Conservation (phyloP, 1,140 invertebrate species). For the Nautilus pompilius region DNA sequence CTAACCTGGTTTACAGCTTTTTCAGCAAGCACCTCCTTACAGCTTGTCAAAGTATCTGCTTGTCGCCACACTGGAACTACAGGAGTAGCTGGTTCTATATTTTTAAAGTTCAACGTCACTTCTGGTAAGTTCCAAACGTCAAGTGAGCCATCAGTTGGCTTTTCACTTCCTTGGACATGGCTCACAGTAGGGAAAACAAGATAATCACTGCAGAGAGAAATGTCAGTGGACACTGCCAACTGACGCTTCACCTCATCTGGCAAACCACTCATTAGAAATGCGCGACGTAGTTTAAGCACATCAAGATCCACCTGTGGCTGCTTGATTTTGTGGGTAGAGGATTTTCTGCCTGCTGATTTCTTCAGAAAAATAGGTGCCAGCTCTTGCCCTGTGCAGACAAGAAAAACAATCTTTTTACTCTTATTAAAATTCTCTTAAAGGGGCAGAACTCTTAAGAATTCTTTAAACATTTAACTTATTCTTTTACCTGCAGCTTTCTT, state of each 20-base stretch:
- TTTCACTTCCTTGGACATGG: slow-evolving; percentile 32
- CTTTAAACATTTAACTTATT: too few species aligned
- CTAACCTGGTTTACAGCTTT: too few species aligned
- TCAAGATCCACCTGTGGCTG: slow-evolving; percentile 23
- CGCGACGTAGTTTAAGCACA: slow-evolving; percentile 22
- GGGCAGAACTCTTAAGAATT: too few species aligned
- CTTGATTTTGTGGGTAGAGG: neutral
- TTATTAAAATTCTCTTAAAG: too few species aligned
- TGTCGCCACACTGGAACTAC: too few species aligned
- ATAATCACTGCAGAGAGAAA: too few species aligned
- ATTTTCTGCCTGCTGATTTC: slow-evolving; percentile 14
- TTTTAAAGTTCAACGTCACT: neutral
- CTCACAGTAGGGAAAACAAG: slow-evolving; percentile 28
- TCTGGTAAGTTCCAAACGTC: slow-evolving; percentile 13
- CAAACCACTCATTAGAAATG: slow-evolving; percentile 44
- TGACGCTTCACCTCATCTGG: slow-evolving; percentile 34
- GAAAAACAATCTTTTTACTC: too few species aligned
- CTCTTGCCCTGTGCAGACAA: too few species aligned
- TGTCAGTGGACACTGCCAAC: neutral
- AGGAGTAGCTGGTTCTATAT: too few species aligned
- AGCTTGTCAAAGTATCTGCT: too few species aligned
- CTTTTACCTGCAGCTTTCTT: too few species aligned
- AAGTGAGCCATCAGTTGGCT: neutral
- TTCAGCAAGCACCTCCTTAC: too few species aligned
- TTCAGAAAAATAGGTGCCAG: slow-evolving; percentile 38